Percentiles rank a stretch among this genome's conserved stretches.
Conservation (phyloP, 2,888 invertebrate genomes). For the Ariolimax columbianus region DNA sequence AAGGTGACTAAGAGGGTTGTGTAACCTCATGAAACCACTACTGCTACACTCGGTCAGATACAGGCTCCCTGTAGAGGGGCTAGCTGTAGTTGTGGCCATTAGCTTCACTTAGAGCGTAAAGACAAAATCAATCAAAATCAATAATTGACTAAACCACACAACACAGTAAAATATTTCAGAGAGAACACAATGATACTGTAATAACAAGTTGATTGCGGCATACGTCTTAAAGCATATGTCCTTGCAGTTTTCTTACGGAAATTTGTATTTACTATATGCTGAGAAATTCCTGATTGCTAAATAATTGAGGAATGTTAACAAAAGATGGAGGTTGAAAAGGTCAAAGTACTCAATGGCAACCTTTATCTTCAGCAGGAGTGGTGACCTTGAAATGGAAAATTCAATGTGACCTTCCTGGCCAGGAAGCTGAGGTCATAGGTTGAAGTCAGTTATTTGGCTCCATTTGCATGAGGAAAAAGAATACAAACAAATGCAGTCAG, state of each 20-base stretch:
- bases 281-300: neutral
- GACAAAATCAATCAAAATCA: too few species aligned
- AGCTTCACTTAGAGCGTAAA: too few species aligned
- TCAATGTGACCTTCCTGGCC: slow-evolving; percentile 19
- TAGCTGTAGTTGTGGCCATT: too few species aligned
- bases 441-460: slow-evolving; percentile 17
- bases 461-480: slow-evolving; percentile 35
- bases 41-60: too few species aligned
- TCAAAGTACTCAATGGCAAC: slow-evolving; percentile 33
- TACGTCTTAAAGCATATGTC: neutral
- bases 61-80: too few species aligned
- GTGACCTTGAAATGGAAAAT: slow-evolving; percentile 32
- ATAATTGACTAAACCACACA: too few species aligned
- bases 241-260: neutral
- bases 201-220: too few species aligned
- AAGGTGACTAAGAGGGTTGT: too few species aligned
- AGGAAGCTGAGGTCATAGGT: slow-evolving; percentile 24
- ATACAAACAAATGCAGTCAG: slow-evolving; percentile 18
- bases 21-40: too few species aligned
- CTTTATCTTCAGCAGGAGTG: slow-evolving; percentile 22
- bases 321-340: neutral
- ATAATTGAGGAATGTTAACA: neutral
- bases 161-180: too few species aligned
- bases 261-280: neutral
- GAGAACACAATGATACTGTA: too few species aligned